Conservation (phyloP, 2,888 invertebrate genomes). For the Brenthis daphne region DNA sequence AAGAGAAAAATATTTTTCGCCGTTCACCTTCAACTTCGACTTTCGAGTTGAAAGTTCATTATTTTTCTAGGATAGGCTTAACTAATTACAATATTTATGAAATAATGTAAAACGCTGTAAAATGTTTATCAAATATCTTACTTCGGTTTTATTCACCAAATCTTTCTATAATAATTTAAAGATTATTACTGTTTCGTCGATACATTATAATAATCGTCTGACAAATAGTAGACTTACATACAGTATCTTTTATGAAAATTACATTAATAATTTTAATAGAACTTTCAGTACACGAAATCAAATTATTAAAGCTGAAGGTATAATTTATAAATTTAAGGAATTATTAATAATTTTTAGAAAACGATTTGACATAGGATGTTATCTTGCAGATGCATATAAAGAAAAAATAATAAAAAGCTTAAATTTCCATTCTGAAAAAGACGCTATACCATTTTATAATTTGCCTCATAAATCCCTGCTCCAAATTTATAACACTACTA, state of each 20-base stretch:
- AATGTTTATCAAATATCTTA: slow-evolving; percentile 7
- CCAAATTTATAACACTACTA: slow-evolving; percentile 58
- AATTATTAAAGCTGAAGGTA: slow-evolving; percentile 22
- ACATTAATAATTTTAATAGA: slow-evolving; percentile 11
- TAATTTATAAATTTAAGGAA: background rate
- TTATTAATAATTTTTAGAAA: background rate
- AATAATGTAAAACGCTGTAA: background rate
- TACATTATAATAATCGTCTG: background rate
- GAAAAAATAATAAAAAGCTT: slow-evolving; percentile 63
- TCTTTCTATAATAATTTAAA: background rate
- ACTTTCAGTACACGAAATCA: slow-evolving; percentile 1
- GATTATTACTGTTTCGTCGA: background rate
- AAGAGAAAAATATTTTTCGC: no score
- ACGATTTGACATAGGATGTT: slow-evolving; percentile 12
- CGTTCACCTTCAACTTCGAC: no score
- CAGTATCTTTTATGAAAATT: slow-evolving; percentile 1
- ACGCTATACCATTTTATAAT: slow-evolving; percentile 78
- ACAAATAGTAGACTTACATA: no score
- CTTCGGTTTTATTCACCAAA: background rate
- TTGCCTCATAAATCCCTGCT: slow-evolving; percentile 63
- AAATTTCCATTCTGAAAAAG: slow-evolving; percentile 69
- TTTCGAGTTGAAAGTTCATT: no score
- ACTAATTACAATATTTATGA: background rate
- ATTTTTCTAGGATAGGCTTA: no score
- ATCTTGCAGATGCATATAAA: slow-evolving; percentile 57